These are phyloP conservation scores for Brachyhypopomus occidentalis DNA, from an alignment of 2,113 vertebrate species.

Conservation along the genomic window DNA sequence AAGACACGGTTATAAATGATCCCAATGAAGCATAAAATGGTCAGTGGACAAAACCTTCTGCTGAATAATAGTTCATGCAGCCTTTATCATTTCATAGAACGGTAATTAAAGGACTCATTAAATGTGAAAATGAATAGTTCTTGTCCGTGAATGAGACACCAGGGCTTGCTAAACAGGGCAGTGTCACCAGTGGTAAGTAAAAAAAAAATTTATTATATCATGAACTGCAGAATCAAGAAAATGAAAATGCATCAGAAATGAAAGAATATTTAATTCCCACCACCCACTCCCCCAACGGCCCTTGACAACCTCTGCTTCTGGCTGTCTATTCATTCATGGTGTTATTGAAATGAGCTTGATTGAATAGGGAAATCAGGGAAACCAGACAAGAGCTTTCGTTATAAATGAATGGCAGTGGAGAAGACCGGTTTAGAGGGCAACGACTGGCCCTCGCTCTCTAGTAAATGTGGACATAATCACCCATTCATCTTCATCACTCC, in stretches of 20 bases:
- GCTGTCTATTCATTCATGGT: constrained; percentile 40
- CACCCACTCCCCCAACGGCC: constrained; percentile 8
- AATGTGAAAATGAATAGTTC: constrained; percentile 13
- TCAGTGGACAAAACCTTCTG: constrained; percentile 7
- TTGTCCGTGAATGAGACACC: constrained; percentile 18
- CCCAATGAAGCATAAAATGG: neutral
- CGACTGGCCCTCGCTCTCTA: neutral
- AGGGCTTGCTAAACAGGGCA: constrained; percentile 12
- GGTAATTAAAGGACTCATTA: constrained; percentile 40
- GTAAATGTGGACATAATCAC: neutral
- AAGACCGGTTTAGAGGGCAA: neutral
- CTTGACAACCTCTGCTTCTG: constrained; percentile 2
- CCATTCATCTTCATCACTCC: neutral
- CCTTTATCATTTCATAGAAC: neutral
- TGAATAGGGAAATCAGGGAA: constrained; percentile 19
- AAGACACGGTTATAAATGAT: constrained; percentile 3
- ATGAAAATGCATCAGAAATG: constrained; percentile 15
- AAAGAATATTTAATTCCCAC: constrained; percentile 19
- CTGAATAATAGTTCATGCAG: neutral
- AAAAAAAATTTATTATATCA: constrained; percentile 39
- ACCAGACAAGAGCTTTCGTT: neutral
- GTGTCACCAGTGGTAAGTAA: neutral
- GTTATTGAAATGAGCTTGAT: constrained; percentile 1
- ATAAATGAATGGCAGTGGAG: neutral
- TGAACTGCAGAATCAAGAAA: constrained; percentile 39